phyloP scores from a whole-genome alignment of 2,888 invertebrate species.

The Polydrusus pterygomalis region DNA sequence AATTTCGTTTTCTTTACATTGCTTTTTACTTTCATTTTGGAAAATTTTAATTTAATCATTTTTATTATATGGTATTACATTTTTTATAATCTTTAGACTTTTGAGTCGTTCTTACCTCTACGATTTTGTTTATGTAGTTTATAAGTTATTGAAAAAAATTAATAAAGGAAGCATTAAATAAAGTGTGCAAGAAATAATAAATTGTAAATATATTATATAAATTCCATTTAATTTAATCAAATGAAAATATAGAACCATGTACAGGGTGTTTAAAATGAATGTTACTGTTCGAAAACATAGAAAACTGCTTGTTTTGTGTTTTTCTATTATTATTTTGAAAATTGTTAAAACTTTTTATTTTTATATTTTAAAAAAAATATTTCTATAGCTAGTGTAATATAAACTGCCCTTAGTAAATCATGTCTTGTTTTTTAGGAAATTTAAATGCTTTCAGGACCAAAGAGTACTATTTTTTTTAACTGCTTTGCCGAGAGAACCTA shows the following conservation, averaged over 20 bases:
- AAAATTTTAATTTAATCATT: too few species aligned
- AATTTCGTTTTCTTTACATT: too few species aligned
- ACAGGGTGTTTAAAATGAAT: slow-evolving; percentile 54
- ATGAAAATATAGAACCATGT: slow-evolving; percentile 48
- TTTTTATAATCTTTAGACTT: too few species aligned
- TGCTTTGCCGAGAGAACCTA: too few species aligned
- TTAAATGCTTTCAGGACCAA: too few species aligned
- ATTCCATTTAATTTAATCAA: slow-evolving; percentile 40
- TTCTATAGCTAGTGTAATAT: slow-evolving; percentile 55
- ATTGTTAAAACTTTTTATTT: slow-evolving; percentile 50
- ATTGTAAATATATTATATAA: slow-evolving; percentile 48
- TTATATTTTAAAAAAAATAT: slow-evolving; percentile 51
- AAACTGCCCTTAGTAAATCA: slow-evolving; percentile 51
- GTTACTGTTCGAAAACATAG: slow-evolving; percentile 43
- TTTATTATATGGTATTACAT: too few species aligned
- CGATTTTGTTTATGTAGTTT: too few species aligned
- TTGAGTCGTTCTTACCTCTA: too few species aligned
- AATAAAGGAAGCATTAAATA: slow-evolving; percentile 18
- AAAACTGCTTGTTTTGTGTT: slow-evolving; percentile 50
- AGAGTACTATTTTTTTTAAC: too few species aligned
- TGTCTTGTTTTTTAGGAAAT: background rate
- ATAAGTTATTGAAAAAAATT: slow-evolving; percentile 9
- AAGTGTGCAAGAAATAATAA: slow-evolving; percentile 41
- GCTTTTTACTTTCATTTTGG: too few species aligned
- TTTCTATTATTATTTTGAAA: slow-evolving; percentile 19